Conservation (phyloP, 2,888 invertebrate species). For the Pristionchus entomophagus region DNA sequence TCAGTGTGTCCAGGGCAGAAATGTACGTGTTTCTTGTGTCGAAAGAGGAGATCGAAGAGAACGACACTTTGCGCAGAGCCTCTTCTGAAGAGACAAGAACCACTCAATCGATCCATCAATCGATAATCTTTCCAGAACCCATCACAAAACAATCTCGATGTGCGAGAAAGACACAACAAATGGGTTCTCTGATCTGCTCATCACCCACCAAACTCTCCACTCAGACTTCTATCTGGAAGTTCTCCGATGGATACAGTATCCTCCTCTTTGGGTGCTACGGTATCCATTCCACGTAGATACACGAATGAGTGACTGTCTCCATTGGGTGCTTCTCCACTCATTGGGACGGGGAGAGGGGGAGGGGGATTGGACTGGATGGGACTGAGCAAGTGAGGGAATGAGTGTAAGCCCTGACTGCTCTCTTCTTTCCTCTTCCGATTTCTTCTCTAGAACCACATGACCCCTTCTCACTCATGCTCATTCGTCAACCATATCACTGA, state of each 20-base stretch:
- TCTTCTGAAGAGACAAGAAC: slow-evolving; percentile 45
- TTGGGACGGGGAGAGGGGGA: not conserved
- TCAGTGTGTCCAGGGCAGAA: slow-evolving; percentile 33
- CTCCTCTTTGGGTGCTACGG: not conserved
- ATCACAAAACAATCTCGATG: not conserved
- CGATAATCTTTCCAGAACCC: too few relatives aligned
- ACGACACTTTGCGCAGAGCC: slow-evolving; percentile 20
- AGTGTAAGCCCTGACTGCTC: slow-evolving; percentile 35
- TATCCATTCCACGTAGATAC: slow-evolving; percentile 28
- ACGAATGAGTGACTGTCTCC: not conserved
- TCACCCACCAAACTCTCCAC: slow-evolving; percentile 1
- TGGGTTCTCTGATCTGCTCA: too few relatives aligned
- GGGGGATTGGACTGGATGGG: not conserved
- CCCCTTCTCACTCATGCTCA: not conserved
- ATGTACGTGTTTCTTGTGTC: slow-evolving; percentile 15
- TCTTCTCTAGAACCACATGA: slow-evolving; percentile 39
- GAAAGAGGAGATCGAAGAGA: slow-evolving; percentile 43
- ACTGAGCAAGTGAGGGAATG: not conserved
- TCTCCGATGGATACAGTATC: slow-evolving; percentile 11
- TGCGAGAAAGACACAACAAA: not conserved
- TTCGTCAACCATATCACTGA: slow-evolving; percentile 19
- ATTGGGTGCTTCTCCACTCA: slow-evolving; percentile 16
- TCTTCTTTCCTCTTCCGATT: slow-evolving; percentile 40
- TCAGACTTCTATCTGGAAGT: not conserved
- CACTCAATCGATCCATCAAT: too few relatives aligned